phyloP scores from a whole-genome alignment of 92 coral and sea anemone species.

The Actinostola sp. region DNA sequence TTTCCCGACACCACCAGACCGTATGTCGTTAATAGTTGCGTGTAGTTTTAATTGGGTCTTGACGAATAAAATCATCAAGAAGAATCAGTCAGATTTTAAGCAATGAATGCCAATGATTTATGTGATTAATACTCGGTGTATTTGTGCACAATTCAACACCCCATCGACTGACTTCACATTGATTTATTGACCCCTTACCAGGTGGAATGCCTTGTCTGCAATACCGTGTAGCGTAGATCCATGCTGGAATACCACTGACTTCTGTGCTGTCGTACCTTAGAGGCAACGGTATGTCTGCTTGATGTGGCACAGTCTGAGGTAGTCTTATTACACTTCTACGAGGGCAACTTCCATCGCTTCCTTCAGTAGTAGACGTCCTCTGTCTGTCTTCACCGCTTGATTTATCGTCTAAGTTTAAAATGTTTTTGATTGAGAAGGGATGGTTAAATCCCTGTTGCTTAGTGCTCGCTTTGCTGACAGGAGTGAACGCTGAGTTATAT shows the following conservation, averaged over 20 bases:
- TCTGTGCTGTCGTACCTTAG: constrained; percentile 2
- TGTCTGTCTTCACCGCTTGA: constrained; percentile 17
- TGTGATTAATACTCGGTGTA: not conserved
- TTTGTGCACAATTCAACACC: not conserved
- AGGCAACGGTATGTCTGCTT: not conserved
- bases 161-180: not conserved
- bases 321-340: constrained; percentile 17
- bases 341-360: not conserved
- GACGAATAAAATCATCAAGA: too few species aligned
- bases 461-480: constrained; percentile 41
- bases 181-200: constrained; percentile 39
- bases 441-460: constrained; percentile 37
- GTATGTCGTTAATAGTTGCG: too few species aligned
- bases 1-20: too few species aligned
- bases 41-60: too few species aligned
- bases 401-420: constrained; percentile 51
- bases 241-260: constrained; percentile 45
- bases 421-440: constrained; percentile 70
- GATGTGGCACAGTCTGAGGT: not conserved
- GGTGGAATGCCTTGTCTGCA: constrained; percentile 74
- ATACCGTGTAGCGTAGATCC: constrained; percentile 75
- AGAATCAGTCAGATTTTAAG: not conserved
- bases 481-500: constrained; percentile 67
- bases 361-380: constrained; percentile 4
- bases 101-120: not conserved